These are phyloP conservation scores for Orycteropus afer DNA, from an alignment of 2,113 vertebrate species.

Conservation along the genomic window DNA sequence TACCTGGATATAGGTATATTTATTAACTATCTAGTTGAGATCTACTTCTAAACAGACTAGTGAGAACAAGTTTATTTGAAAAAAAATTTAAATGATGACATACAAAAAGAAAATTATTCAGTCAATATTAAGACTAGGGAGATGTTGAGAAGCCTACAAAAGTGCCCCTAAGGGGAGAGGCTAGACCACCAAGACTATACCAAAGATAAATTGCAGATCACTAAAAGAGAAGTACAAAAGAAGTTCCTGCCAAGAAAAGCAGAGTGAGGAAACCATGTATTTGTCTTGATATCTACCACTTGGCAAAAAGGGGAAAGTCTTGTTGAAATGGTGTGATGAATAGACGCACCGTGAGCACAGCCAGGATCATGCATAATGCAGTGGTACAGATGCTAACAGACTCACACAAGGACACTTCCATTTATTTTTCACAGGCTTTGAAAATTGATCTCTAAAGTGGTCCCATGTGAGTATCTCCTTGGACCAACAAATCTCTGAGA, in stretches of 20 bases:
- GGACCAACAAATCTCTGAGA: conserved; percentile 48
- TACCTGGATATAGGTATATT: not conserved
- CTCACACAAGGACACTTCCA: conserved; percentile 68
- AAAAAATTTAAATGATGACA: not conserved
- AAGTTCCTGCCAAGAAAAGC: conserved; percentile 25
- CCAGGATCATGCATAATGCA: conserved; percentile 59
- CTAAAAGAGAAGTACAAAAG: not conserved
- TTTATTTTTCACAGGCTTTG: conserved; percentile 79
- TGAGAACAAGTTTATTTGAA: not conserved
- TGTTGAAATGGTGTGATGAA: not conserved
- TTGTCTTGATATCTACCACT: not conserved
- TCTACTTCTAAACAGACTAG: not conserved
- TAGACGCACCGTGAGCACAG: not conserved
- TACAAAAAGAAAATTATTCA: not conserved
- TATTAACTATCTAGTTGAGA: conserved; percentile 6
- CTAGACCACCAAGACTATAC: not conserved
- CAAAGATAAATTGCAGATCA: not conserved
- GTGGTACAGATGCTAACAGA: conserved; percentile 60
- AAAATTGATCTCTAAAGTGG: conserved; percentile 74
- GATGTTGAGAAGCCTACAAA: not conserved
- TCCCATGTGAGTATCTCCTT: conserved; percentile 68
- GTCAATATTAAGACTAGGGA: conserved; percentile 17
- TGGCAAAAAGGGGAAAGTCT: conserved; percentile 19
- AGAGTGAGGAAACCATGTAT: not conserved
- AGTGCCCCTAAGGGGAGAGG: not conserved